Percentiles rank a stretch among this genome's conserved stretches.
Conservation (phyloP, 2,113 vertebrate species). For the Jacana jacana region DNA sequence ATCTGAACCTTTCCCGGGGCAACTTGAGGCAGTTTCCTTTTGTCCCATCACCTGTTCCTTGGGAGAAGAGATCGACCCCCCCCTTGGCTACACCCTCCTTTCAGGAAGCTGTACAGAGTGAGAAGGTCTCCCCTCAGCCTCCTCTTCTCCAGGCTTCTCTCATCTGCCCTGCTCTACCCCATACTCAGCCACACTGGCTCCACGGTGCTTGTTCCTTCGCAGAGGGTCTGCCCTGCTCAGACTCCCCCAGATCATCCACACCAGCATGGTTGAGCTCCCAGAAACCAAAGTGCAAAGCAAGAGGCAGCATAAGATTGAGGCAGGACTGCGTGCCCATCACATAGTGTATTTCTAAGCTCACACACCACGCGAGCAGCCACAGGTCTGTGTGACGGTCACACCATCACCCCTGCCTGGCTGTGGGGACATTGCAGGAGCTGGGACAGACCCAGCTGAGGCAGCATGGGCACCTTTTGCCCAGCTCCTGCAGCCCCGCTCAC, state of each 20-base stretch:
- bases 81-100: no score
- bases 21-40: no score
- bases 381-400: accelerated
- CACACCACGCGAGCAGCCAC: accelerated
- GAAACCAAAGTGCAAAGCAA: accelerated
- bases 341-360: accelerated
- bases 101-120: no score
- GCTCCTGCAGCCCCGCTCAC: background rate
- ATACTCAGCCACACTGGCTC: no score
- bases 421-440: background rate
- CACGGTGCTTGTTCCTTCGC: accelerated
- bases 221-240: background rate
- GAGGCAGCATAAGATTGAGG: accelerated
- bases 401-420: background rate
- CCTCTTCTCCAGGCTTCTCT: no score
- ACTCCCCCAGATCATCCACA: background rate
- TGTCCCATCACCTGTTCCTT: no score
- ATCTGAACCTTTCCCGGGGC: no score
- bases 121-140: no score
- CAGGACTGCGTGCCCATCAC: accelerated
- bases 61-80: no score
- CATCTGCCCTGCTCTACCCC: background rate
- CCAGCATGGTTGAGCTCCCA: no score
- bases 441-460: accelerated
- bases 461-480: background rate